Evolutionary conservation across 2,888 invertebrate species (phyloP).

Genomic region (Dasypolia templi): DNA sequence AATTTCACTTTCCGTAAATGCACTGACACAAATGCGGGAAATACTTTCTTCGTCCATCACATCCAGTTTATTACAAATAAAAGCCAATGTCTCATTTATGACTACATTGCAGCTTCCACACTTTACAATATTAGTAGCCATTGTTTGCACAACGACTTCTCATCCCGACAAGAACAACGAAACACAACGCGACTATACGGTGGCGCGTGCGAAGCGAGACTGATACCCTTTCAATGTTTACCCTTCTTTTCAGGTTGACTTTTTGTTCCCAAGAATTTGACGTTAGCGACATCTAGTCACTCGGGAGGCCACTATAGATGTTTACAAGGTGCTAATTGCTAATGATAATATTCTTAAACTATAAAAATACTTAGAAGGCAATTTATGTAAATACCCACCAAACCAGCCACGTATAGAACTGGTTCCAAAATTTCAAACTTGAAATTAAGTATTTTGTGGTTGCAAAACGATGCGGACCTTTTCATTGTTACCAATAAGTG

Average conservation of each 20-base stretch:
- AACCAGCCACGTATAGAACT: slow-evolving; percentile 21
- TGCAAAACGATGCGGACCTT: slow-evolving; percentile 20
- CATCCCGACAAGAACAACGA: too few species aligned
- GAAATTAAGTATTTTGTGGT: neutral
- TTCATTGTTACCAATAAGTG: neutral
- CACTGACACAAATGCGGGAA: too few species aligned
- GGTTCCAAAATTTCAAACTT: slow-evolving; percentile 11
- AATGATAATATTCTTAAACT: neutral
- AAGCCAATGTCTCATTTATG: too few species aligned
- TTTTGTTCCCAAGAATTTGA: neutral
- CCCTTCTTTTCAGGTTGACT: neutral
- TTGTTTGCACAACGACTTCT: too few species aligned
- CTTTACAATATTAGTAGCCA: too few species aligned
- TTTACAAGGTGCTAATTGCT: neutral
- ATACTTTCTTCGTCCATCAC: too few species aligned
- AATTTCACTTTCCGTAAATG: too few species aligned
- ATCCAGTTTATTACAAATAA: too few species aligned
- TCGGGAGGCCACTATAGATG: neutral
- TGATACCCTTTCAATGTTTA: neutral
- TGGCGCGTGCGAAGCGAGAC: too few species aligned
- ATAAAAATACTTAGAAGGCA: neutral
- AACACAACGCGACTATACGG: too few species aligned
- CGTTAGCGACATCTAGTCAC: neutral
- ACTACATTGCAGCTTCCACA: too few species aligned
- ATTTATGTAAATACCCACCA: slow-evolving; percentile 31